phyloP scores from a whole-genome alignment of 2,888 invertebrate species.

The Cancer borealis region DNA sequence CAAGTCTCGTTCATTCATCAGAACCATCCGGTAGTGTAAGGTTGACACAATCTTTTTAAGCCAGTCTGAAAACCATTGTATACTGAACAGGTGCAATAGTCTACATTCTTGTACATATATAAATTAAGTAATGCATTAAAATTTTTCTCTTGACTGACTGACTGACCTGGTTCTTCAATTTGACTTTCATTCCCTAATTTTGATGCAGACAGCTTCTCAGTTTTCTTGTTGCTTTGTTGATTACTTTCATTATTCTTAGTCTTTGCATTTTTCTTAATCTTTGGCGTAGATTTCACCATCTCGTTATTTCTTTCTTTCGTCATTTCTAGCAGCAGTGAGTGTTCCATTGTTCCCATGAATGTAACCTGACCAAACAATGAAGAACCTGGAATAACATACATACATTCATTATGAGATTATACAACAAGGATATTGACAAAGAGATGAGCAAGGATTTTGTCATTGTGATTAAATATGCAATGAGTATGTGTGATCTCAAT shows the following conservation, averaged over 20 bases:
- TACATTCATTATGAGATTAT: background rate
- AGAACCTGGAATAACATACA: conserved; percentile 28
- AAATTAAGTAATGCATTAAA: too few relatives aligned
- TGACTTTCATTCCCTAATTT: background rate
- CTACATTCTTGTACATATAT: too few relatives aligned
- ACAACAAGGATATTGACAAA: background rate
- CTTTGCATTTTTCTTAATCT: background rate
- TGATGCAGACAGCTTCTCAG: background rate
- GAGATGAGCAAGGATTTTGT: background rate
- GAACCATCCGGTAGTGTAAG: conserved; percentile 58
- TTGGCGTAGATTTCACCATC: background rate
- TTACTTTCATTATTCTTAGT: background rate
- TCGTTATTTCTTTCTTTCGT: background rate
- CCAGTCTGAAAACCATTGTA: conserved; percentile 60
- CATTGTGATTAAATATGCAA: background rate
- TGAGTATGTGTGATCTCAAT: background rate
- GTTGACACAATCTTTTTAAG: conserved; percentile 58
- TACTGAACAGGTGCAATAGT: background rate
- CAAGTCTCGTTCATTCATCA: conserved; percentile 62
- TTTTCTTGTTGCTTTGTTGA: background rate
- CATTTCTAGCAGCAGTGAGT: background rate
- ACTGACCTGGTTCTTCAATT: conserved; percentile 54
- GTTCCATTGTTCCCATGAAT: background rate
- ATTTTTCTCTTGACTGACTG: too few relatives aligned
- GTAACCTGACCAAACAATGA: conserved; percentile 46